Base-by-base conservation (phyloP, 2,113 vertebrate genomes). In the Cariama cristata region DNA sequence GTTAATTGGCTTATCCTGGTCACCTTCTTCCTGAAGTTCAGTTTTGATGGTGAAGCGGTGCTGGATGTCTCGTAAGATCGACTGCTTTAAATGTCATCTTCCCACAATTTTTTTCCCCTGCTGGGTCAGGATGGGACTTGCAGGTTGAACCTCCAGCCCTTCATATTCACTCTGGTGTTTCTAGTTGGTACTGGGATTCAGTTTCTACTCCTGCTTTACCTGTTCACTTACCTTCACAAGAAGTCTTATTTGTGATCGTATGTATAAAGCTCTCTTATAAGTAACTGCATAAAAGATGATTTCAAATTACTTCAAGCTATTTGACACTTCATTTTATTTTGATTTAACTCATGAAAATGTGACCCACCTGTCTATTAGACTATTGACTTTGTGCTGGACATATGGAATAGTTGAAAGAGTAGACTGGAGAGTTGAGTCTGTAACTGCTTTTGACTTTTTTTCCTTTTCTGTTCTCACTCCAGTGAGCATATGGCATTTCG, bases 71-170 rank as follows among this genome's bases (percentile, higher is more conserved):
- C 0, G 0, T 63, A 77, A 63, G 12, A 69, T 45, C 53, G 67
- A 0, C 27, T 47, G 23, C 71, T 93, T 71, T 8, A 35, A 64
- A 2, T 4, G 1, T 79, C 7, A 12, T 58, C 35, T 88, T 53
- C 30, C 14, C 7, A 3, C 35, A 72, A 0, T 15, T 45, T n/a
- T 59, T 79, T 60, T 21, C 10, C 6, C 40, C 20, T 0, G 0
- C 8, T 68, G 50, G 4, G 9, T 67, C 50, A 58, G 50, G 22
- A 55, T 77, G 38, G 49, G 26, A 63, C 52, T 91, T 86, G 22
- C 14, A 47, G 49, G 17, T 62, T 76, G 63, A 89, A 80, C 33
- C 24, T 81, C 20, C 16, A 63, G 60, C 11, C 32, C 18, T 86
- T 28, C 45, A 40, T 59, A 49, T 80, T 87, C 38, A 12, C 16